A percentile compares a stretch with the other conserved stretches of the same genome.
Evolutionary conservation across 2,888 invertebrate genomes (phyloP).

Genomic region (Lithophane semibrunnea): DNA sequence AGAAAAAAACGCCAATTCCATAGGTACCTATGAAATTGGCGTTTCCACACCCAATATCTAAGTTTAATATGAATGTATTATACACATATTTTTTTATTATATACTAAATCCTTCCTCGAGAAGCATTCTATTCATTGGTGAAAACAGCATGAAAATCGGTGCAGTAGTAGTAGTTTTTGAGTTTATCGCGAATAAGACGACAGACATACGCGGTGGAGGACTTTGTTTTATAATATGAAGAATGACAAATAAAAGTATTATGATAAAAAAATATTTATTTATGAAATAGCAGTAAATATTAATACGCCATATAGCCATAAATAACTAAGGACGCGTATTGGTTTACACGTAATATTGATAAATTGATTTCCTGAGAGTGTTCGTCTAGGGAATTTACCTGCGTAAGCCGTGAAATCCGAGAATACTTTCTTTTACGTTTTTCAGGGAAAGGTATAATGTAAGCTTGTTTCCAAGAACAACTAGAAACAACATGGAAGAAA

Average conservation of each 20-base stretch:
- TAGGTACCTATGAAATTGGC: no score
- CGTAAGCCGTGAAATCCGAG: constrained; percentile 4
- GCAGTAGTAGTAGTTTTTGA: no score
- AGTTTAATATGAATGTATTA: no score
- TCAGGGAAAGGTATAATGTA: background rate
- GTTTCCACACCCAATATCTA: no score
- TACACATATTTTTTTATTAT: no score
- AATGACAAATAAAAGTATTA: background rate
- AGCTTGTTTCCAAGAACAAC: background rate
- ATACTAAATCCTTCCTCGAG: no score
- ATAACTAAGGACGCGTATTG: constrained; percentile 28
- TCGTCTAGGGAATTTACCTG: constrained; percentile 35
- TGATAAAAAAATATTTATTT: constrained; percentile 10
- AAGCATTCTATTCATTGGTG: no score
- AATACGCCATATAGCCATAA: constrained; percentile 20
- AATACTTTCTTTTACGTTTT: background rate
- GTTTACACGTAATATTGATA: constrained; percentile 37
- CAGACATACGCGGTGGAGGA: no score
- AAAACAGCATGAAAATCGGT: no score
- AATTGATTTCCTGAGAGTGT: constrained; percentile 50
- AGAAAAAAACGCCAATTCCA: no score
- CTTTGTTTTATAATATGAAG: no score
- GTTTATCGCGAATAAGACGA: no score
- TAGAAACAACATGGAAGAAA: background rate
- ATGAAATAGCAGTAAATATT: constrained; percentile 9